These are phyloP conservation scores for Umimayanthus chanpuru DNA, from an alignment of 92 coral and sea anemone genomes.

Conservation along the genomic window DNA sequence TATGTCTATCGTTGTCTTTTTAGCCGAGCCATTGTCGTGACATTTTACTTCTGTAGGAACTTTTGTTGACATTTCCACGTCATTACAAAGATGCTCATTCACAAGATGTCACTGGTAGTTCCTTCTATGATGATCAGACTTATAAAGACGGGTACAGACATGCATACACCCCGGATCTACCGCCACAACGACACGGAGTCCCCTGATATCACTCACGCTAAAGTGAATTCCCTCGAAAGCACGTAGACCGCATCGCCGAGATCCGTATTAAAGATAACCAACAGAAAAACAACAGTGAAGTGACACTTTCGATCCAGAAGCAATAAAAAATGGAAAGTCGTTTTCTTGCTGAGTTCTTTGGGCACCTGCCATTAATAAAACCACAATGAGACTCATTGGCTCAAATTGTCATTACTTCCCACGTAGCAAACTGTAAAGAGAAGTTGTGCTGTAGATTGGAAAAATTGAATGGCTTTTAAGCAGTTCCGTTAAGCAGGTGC, in stretches of 20 bases:
- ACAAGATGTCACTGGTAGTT: background rate
- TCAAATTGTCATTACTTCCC: background rate
- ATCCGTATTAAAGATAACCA: background rate
- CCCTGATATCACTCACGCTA: background rate
- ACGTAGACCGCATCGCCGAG: background rate
- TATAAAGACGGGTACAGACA: background rate
- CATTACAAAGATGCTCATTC: background rate
- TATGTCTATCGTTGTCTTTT: slow-evolving; percentile 16
- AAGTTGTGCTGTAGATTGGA: background rate
- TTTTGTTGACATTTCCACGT: slow-evolving; percentile 42
- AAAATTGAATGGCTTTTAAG: slow-evolving; percentile 1
- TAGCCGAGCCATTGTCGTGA: slow-evolving; percentile 13
- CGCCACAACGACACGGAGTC: background rate
- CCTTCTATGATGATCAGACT: background rate
- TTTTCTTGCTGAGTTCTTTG: background rate
- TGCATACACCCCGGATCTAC: background rate
- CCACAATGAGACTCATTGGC: slow-evolving; percentile 20
- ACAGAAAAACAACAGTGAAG: background rate
- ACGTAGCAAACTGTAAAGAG: background rate
- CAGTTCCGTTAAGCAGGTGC: background rate
- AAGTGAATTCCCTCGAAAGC: too few species aligned
- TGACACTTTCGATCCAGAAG: slow-evolving; percentile 2
- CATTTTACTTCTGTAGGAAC: slow-evolving; percentile 39
- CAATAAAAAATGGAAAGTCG: background rate
- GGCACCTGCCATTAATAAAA: slow-evolving; percentile 36